Evolutionary conservation across 1,140 invertebrate species (phyloP).

Genomic region (Diabrotica undecimpunctata): DNA sequence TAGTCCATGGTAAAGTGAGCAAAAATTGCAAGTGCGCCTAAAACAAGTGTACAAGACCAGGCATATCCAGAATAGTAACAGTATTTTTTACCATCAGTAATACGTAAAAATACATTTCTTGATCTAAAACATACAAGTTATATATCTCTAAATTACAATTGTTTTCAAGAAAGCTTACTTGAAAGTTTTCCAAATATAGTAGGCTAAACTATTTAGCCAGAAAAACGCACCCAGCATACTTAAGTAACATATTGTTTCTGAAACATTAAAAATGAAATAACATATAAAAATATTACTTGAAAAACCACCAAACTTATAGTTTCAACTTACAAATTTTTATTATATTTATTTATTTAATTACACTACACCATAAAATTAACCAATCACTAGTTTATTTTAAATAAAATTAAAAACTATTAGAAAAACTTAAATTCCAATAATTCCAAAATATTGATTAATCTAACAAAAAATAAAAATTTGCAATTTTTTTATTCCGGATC

Average conservation of each 20-base stretch:
- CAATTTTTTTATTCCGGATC: too few species aligned
- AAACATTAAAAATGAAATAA: conserved; percentile 39
- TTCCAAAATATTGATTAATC: too few species aligned
- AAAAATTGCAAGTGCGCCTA: conserved; percentile 70
- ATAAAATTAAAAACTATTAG: too few species aligned
- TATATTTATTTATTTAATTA: too few species aligned
- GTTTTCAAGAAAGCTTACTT: conserved; percentile 51
- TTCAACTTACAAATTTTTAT: too few species aligned
- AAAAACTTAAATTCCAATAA: too few species aligned
- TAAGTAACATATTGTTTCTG: conserved; percentile 71
- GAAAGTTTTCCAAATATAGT: conserved; percentile 83
- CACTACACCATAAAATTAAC: too few species aligned
- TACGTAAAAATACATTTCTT: conserved; percentile 74
- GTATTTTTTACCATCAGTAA: conserved; percentile 78
- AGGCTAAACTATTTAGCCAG: conserved; percentile 79
- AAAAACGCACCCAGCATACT: conserved; percentile 75
- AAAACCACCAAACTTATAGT: not conserved
- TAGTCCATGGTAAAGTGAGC: conserved; percentile 76
- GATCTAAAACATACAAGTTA: conserved; percentile 53
- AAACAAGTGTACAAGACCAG: conserved; percentile 66
- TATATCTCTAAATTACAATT: not conserved
- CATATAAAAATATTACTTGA: not conserved
- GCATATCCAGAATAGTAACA: conserved; percentile 80
- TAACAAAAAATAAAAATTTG: too few species aligned
- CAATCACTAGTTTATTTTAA: too few species aligned